These are phyloP conservation scores for Melanophora roralis DNA, from an alignment of 2,888 invertebrate species.

Conservation along the genomic window DNA sequence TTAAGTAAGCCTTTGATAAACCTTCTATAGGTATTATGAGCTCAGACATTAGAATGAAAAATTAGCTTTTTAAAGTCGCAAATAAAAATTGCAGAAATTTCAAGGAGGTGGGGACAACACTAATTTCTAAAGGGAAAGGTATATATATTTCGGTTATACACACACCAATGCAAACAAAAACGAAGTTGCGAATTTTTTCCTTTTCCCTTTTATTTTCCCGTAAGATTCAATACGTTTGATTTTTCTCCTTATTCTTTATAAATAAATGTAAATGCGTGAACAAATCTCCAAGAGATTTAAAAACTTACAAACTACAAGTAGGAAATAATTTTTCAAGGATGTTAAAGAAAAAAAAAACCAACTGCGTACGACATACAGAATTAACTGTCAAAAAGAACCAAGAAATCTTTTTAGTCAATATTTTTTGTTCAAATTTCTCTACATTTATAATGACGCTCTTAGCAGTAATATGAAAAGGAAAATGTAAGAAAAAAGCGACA, in stretches of 20 bases:
- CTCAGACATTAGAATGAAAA: no score
- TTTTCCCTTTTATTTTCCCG: background rate
- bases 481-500: background rate
- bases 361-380: background rate
- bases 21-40: no score
- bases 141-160: no score
- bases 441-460: no score
- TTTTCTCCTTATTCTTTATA: background rate
- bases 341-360: background rate
- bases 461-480: no score
- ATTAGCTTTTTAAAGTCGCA: no score
- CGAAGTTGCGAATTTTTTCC: background rate
- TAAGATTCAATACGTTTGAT: background rate
- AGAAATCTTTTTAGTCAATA: background rate
- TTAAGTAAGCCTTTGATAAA: no score
- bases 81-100: no score
- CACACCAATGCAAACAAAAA: background rate
- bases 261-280: conserved; percentile 1
- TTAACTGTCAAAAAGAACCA: background rate
- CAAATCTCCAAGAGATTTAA: background rate
- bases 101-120: no score
- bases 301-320: background rate
- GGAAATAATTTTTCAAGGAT: background rate
- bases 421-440: no score
- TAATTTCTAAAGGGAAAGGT: no score